Percentiles rank a stretch among this genome's conserved stretches.
phyloP scores from a whole-genome alignment of 2,113 vertebrate species.

The Corythoichthys intestinalis region DNA sequence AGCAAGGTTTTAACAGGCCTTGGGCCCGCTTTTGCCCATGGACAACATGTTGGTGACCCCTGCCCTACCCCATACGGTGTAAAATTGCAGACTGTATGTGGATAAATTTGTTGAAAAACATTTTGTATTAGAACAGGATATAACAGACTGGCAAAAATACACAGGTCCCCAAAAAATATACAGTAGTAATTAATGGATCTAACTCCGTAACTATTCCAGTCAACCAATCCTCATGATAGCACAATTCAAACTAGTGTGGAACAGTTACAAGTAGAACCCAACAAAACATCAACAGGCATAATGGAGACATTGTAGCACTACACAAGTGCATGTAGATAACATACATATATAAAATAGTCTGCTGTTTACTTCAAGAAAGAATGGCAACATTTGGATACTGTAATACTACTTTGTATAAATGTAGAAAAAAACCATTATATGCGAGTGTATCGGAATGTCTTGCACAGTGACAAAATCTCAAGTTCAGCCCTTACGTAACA shows the following conservation, averaged over 20 bases:
- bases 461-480: constrained; percentile 5
- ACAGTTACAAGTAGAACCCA: constrained; percentile 7
- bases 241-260: not conserved
- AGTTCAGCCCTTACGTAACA: constrained; percentile 24
- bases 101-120: not conserved
- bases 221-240: not conserved
- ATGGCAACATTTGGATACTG: constrained; percentile 11
- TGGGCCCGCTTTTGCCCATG: not conserved
- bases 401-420: constrained; percentile 4
- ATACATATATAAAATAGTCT: not conserved
- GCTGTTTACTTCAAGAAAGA: not conserved
- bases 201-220: constrained; percentile 1
- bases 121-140: constrained; percentile 3
- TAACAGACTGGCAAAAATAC: not conserved
- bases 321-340: constrained; percentile 17
- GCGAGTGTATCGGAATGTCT: constrained; percentile 18
- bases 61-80: not conserved
- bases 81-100: not conserved
- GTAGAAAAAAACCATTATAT: constrained; percentile 14
- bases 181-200: not conserved
- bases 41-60: not conserved
- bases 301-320: not conserved
- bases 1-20: not conserved
- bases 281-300: not conserved
- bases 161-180: constrained; percentile 5